These are phyloP conservation scores for Zhuqinia jingwanae DNA, from an alignment of 2,888 invertebrate species.

Conservation along the genomic window DNA sequence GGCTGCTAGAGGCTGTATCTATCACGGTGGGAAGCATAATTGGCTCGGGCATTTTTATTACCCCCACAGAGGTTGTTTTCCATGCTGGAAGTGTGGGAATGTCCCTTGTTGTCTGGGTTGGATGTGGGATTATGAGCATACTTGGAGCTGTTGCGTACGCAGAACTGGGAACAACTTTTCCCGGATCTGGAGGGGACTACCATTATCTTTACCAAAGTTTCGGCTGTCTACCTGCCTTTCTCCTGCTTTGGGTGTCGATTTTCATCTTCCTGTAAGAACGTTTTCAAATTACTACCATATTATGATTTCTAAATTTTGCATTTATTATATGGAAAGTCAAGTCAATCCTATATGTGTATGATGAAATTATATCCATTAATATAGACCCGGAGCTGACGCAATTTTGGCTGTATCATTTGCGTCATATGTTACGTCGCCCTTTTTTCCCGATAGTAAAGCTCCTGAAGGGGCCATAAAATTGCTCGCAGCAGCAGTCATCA, in stretches of 20 bases:
- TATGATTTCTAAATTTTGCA: too few species aligned
- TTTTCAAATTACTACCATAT: background rate
- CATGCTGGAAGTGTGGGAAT: conserved; percentile 89
- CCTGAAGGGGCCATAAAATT: conserved; percentile 87
- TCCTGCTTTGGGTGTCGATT: conserved; percentile 89
- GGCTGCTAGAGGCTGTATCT: conserved; percentile 93
- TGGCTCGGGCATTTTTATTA: conserved; percentile 95
- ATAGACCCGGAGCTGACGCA: conserved; percentile 94
- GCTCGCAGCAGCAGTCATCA: conserved; percentile 90
- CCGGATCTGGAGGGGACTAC: conserved; percentile 91
- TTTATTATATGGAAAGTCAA: too few species aligned
- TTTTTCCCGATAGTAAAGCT: conserved; percentile 87
- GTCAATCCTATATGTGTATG: too few species aligned
- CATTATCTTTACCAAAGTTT: conserved; percentile 89
- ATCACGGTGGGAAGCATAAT: conserved; percentile 97
- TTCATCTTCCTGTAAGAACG: conserved; percentile 87
- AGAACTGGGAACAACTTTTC: conserved; percentile 87
- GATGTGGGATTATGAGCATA: conserved; percentile 87
- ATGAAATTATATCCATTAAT: too few species aligned
- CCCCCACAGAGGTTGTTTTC: conserved; percentile 89
- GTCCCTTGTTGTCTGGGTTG: conserved; percentile 89
- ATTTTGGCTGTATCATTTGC: conserved; percentile 97
- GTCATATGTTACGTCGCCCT: conserved; percentile 93
- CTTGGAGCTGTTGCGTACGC: conserved; percentile 96
- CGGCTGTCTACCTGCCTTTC: conserved; percentile 88